phyloP scores from a whole-genome alignment of 2,888 invertebrate genomes.

The Saturnia pavonia region DNA sequence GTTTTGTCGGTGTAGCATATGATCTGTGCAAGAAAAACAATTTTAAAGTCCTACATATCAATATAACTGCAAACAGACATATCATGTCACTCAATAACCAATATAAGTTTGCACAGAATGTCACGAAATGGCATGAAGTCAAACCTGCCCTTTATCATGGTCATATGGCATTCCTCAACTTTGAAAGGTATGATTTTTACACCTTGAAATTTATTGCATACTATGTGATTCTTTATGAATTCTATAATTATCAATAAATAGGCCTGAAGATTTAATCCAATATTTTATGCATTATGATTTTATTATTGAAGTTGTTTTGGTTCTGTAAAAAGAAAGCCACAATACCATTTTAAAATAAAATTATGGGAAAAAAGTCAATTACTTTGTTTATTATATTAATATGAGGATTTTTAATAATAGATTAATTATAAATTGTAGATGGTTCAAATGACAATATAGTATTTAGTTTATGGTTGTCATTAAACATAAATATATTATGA shows the following conservation, averaged over 20 bases:
- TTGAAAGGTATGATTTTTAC: conserved; percentile 86
- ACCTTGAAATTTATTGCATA: not conserved
- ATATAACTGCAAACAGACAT: conserved; percentile 97
- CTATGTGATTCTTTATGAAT: not conserved
- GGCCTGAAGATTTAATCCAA: not conserved
- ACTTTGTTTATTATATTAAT: too few species aligned
- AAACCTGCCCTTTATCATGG: conserved; percentile 99
- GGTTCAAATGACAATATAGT: not conserved
- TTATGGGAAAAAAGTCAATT: too few species aligned
- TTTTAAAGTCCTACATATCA: conserved; percentile 91
- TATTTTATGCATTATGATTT: not conserved
- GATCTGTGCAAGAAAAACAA: conserved; percentile 90
- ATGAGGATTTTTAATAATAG: too few species aligned
- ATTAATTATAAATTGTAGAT: too few species aligned
- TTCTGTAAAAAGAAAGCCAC: too few species aligned
- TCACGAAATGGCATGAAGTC: conserved; percentile 93
- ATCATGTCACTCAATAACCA: conserved; percentile 97
- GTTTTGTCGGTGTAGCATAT: conserved; percentile 95
- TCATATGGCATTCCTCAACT: conserved; percentile 97
- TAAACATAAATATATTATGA: too few species aligned
- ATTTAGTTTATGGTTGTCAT: too few species aligned
- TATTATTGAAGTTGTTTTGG: not conserved
- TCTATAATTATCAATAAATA: not conserved
- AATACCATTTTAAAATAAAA: too few species aligned
- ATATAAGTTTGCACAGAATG: conserved; percentile 92